These are phyloP conservation scores for Sylvietta virens DNA, from an alignment of 2,113 vertebrate genomes.

Conservation along the genomic window DNA sequence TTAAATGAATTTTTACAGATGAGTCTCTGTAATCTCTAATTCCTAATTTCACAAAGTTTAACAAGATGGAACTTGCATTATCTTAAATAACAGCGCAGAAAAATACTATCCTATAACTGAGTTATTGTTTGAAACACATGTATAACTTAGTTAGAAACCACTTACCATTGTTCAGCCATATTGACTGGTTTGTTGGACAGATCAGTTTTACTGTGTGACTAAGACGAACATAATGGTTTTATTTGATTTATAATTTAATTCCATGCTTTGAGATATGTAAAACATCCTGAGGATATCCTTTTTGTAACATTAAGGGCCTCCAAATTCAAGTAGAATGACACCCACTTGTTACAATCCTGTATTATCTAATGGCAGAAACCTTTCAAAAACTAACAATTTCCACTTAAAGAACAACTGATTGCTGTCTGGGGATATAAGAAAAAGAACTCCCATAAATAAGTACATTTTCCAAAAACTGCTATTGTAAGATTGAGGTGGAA, in stretches of 20 bases:
- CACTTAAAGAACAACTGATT: not conserved
- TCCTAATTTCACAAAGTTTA: not conserved
- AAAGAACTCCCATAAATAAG: not conserved
- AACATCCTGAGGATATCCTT: not conserved
- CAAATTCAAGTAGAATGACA: slow-evolving; percentile 1
- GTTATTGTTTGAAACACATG: not conserved
- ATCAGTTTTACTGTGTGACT: slow-evolving; percentile 3
- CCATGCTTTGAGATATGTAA: not conserved
- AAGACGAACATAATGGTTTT: not conserved
- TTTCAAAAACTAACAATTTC: not conserved
- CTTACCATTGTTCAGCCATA: slow-evolving; percentile 16
- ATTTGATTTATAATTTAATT: slow-evolving; percentile 46
- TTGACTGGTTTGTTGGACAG: not conserved
- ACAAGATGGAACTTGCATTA: not conserved
- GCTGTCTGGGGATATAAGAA: not conserved
- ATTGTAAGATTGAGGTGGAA: not conserved
- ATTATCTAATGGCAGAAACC: not conserved
- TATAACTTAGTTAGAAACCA: slow-evolving; percentile 50
- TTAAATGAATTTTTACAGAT: not conserved
- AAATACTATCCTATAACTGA: not conserved
- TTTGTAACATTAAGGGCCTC: not conserved
- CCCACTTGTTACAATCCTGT: not conserved
- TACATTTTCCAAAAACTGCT: not conserved
- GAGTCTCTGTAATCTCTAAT: not conserved
- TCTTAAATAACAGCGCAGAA: not conserved